Conservation (phyloP, 2,888 invertebrate species). For the Sussaba pulchella region DNA sequence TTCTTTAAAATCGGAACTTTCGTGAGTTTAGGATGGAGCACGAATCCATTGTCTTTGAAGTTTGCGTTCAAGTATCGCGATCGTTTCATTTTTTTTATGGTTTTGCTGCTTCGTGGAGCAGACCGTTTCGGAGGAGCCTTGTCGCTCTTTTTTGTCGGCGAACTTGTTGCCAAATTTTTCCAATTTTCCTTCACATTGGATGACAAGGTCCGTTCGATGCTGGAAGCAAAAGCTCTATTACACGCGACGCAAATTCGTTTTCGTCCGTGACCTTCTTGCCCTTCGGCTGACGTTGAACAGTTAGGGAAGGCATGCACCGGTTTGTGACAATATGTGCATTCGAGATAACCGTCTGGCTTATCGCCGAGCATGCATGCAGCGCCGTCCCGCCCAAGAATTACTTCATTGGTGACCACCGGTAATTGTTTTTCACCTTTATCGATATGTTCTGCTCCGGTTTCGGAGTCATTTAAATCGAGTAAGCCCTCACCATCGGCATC, state of each 20-base stretch:
- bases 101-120: not conserved
- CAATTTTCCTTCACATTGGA: slow-evolving; percentile 12
- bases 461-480: too few relatives aligned
- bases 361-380: slow-evolving; percentile 39
- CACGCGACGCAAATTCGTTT: slow-evolving; percentile 47
- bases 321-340: slow-evolving; percentile 49
- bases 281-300: slow-evolving; percentile 43
- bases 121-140: not conserved
- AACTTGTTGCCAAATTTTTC: slow-evolving; percentile 5
- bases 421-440: too few relatives aligned
- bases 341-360: slow-evolving; percentile 43
- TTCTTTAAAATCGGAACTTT: slow-evolving; percentile 15
- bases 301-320: slow-evolving; percentile 45
- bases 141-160: too few relatives aligned
- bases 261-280: slow-evolving; percentile 55
- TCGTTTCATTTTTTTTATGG: not conserved
- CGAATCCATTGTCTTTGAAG: not conserved
- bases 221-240: not conserved
- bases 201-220: not conserved
- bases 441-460: too few relatives aligned
- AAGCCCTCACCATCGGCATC: too few relatives aligned
- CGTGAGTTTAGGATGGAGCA: not conserved
- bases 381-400: too few relatives aligned
- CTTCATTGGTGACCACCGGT: too few relatives aligned
- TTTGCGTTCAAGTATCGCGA: slow-evolving; percentile 7